Conservation (phyloP, 35 echinoderm and acorn worm genomes). For the Hemicentrotus pulcherrimus region DNA sequence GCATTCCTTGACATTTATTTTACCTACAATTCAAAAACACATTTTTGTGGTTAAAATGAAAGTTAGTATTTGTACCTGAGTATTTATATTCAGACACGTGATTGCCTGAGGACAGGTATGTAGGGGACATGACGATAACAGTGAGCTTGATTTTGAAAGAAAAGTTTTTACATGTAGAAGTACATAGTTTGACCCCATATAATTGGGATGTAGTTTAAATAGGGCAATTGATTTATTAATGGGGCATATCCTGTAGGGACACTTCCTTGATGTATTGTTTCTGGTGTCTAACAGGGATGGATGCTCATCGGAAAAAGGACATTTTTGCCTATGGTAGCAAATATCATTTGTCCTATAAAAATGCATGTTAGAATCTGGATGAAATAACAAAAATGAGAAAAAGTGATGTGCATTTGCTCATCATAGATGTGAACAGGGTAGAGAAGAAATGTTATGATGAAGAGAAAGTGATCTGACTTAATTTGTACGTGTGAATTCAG, state of each 20-base stretch:
- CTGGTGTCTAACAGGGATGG: background rate
- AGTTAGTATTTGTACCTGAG: too few relatives aligned
- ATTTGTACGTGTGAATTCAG: background rate
- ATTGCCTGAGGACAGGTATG: too few relatives aligned
- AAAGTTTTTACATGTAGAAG: background rate
- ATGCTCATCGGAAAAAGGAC: background rate
- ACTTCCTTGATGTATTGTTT: background rate
- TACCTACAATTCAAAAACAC: too few relatives aligned
- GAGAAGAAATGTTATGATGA: background rate
- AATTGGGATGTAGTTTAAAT: background rate
- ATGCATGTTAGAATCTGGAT: background rate
- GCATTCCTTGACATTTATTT: background rate
- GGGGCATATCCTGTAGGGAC: background rate
- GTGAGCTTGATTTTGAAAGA: background rate
- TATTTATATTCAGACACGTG: too few relatives aligned
- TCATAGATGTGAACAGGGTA: too few relatives aligned
- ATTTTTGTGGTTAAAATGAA: too few relatives aligned
- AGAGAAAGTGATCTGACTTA: background rate
- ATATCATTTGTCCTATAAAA: background rate
- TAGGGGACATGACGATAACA: background rate
- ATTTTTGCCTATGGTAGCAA: background rate
- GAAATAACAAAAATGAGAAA: background rate
- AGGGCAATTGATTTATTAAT: slow-evolving; percentile 7
- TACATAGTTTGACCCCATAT: background rate
- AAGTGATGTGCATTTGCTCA: too few relatives aligned